Conservation (phyloP, 2,113 vertebrate species). For the Saccopteryx leptura region DNA sequence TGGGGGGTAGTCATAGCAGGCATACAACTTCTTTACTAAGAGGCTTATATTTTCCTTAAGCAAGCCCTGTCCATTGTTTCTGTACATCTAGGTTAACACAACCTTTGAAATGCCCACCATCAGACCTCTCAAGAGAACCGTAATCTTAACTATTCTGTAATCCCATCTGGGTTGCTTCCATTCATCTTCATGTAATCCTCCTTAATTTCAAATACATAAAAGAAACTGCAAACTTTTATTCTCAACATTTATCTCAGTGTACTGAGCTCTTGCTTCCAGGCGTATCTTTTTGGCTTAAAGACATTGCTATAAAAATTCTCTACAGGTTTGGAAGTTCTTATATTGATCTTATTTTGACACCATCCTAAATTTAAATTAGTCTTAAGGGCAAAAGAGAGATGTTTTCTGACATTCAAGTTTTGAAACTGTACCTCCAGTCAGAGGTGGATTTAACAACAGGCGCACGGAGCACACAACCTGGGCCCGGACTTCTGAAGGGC, state of each 20-base stretch:
- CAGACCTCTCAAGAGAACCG: background rate
- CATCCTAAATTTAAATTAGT: background rate
- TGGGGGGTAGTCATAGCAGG: background rate
- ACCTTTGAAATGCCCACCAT: background rate
- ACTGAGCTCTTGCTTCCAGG: background rate
- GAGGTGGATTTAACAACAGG: too few species aligned
- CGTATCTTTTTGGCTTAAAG: background rate
- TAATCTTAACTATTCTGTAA: background rate
- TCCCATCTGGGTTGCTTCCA: background rate
- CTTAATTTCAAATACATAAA: background rate
- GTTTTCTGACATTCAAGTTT: background rate
- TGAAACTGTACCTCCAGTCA: background rate
- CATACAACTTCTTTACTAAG: background rate
- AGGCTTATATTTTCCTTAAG: background rate
- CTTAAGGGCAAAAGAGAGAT: background rate
- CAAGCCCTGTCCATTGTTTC: background rate
- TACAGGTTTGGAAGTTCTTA: background rate
- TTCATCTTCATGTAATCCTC: background rate
- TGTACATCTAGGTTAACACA: background rate
- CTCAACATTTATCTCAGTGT: background rate
- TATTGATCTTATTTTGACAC: background rate
- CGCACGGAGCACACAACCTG: too few species aligned
- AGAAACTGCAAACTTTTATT: background rate
- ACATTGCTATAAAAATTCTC: background rate
- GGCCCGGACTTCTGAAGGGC: too few species aligned